Evolutionary conservation across 2,113 vertebrate species (phyloP).

Genomic region (Emberiza fucata): DNA sequence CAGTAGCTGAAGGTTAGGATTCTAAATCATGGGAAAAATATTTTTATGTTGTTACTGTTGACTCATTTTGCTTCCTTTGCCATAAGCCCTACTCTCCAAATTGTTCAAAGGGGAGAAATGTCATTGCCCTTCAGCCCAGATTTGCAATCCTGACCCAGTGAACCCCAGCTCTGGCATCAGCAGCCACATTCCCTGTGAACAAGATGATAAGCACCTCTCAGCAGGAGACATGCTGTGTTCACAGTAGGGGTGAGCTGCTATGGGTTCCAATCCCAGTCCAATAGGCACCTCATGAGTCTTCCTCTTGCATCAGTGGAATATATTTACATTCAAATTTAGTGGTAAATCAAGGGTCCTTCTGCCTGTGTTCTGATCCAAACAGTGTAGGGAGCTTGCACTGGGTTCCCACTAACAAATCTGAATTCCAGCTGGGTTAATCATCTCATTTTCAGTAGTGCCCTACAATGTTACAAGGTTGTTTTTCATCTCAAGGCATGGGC

Average conservation of each 20-base stretch:
- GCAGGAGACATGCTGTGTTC: background rate
- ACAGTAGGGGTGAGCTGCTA: background rate
- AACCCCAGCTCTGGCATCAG: background rate
- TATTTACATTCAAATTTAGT: background rate
- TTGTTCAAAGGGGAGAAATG: rapidly evolving
- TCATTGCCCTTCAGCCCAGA: background rate
- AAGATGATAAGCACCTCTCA: background rate
- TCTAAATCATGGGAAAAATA: background rate
- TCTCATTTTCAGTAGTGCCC: background rate
- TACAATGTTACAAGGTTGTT: background rate
- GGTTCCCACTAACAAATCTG: background rate
- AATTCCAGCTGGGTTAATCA: background rate
- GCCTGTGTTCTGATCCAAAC: background rate
- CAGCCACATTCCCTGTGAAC: rapidly evolving
- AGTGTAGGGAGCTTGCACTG: background rate
- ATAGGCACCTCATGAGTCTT: background rate
- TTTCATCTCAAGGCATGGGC: background rate
- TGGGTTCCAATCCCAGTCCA: background rate
- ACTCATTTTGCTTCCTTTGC: background rate
- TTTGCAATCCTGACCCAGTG: background rate
- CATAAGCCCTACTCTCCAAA: background rate
- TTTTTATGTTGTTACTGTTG: background rate
- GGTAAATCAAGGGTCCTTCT: background rate
- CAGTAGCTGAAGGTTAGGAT: background rate
- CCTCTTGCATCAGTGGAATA: background rate